These are phyloP conservation scores for Crax fasciolata DNA, from an alignment of 2,797 vertebrate genomes.

Conservation along the genomic window DNA sequence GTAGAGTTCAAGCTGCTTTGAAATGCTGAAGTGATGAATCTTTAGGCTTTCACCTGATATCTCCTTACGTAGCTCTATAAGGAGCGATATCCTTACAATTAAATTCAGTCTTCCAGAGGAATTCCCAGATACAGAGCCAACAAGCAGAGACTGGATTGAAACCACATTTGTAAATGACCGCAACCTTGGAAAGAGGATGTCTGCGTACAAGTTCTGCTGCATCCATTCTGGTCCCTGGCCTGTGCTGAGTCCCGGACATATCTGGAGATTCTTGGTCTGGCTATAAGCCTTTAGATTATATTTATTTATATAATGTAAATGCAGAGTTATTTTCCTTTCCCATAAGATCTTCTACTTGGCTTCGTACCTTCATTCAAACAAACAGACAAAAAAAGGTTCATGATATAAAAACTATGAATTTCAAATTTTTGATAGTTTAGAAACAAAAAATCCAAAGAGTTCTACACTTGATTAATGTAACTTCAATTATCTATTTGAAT, in stretches of 20 bases:
- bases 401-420: background rate
- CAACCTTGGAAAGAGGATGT: background rate
- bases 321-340: background rate
- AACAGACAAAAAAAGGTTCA: background rate
- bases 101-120: background rate
- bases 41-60: background rate
- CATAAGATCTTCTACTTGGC: background rate
- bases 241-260: background rate
- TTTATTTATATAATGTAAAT: background rate
- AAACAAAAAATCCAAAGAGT: background rate
- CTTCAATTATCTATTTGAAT: background rate
- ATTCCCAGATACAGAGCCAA: accelerated
- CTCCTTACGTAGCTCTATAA: background rate
- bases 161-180: background rate
- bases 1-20: accelerated
- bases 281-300: background rate
- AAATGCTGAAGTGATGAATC: background rate
- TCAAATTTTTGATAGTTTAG: background rate
- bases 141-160: background rate
- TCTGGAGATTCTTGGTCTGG: background rate
- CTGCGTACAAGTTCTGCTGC: background rate
- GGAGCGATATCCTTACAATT: accelerated
- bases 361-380: too few species aligned
- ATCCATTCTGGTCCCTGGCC: background rate
- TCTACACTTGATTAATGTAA: background rate